Evolutionary conservation across 2,888 invertebrate species (phyloP), one percentile per base, ranked within the genome.

Genomic region (Formica aserva): DNA sequence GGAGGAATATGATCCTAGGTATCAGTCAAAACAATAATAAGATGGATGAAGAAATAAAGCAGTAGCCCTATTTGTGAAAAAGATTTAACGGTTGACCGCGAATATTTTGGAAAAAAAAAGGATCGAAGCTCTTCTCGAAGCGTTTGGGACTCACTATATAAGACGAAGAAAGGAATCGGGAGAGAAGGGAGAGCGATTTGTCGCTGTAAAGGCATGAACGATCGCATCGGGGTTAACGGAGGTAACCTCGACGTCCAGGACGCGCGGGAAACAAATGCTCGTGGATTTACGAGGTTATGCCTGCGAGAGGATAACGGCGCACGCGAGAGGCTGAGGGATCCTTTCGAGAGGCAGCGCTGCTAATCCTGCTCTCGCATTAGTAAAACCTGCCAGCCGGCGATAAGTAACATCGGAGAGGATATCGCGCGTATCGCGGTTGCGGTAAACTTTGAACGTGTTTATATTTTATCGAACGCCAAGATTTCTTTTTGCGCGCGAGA

Each of bases 281-380:
- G 66, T 86, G 88, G 89, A 90, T 90, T 88, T 88, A 87, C 87
- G 90, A 86, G 87, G 88, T 90, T 90, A 88, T 82, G 84, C 83
- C 84, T 80, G 29, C 74, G 83, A 80, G 84, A 80, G 86, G 90
- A 90, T 90, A 90, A 86, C 89, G 90, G 88, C 83, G 63, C 38
- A 48, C 38, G 57, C 83, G 45, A 38, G 55, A 18, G 45, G 66
- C 32, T 32, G 80, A 66, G 67, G 45, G 52, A 48, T 57, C 57
- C 38, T 4, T 57, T 60, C 55, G 60, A 72, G 48, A 81, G 69
- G 66, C 81, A 87, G 83, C 15, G 88, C 91, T 35, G 91, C 91
- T 92, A 93, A 93, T 93, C 92, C 92, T 83, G 85, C 87, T 87
- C 89, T 91, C 91, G 76, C 87, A 92, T 93, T 93, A 93, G 92